A percentile compares a stretch with the other conserved stretches of the same genome.
Evolutionary conservation across 2,797 vertebrate species (phyloP).

Genomic region (Pangasius larnaudii): DNA sequence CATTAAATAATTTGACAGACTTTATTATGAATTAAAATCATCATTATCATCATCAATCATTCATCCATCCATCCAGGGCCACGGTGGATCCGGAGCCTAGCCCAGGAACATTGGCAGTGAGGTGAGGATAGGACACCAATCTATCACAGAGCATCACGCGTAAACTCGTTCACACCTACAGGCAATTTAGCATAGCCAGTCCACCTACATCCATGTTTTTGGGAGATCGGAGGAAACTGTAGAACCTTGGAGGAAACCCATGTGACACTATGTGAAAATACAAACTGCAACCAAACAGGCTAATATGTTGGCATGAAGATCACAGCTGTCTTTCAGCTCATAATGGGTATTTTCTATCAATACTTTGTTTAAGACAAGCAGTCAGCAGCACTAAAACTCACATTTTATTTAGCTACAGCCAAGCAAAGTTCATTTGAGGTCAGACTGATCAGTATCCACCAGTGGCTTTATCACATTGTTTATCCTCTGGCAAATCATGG

Average conservation of each 20-base stretch:
- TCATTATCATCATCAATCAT: background rate
- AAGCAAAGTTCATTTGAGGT: background rate
- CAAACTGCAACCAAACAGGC: background rate
- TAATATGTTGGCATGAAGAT: background rate
- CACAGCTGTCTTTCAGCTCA: background rate
- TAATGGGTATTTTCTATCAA: background rate
- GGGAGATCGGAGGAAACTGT: background rate
- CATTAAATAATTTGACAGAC: background rate
- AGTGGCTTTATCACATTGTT: background rate
- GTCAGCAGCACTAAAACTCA: background rate
- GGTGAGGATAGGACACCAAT: background rate
- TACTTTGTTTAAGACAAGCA: background rate
- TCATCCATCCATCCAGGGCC: background rate
- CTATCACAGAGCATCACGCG: background rate
- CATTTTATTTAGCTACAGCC: background rate
- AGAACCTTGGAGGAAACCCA: background rate
- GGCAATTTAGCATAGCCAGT: background rate
- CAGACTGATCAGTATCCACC: background rate
- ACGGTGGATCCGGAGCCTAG: background rate
- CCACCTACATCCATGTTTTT: background rate
- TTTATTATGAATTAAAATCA: background rate
- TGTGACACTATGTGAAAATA: background rate
- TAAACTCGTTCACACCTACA: background rate
- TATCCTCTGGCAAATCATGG: background rate
- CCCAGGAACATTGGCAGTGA: background rate